Percentiles rank a stretch among this genome's conserved stretches.
These are phyloP conservation scores for Synanthedon formicaeformis DNA, from an alignment of 2,888 invertebrate species.

Conservation along the genomic window DNA sequence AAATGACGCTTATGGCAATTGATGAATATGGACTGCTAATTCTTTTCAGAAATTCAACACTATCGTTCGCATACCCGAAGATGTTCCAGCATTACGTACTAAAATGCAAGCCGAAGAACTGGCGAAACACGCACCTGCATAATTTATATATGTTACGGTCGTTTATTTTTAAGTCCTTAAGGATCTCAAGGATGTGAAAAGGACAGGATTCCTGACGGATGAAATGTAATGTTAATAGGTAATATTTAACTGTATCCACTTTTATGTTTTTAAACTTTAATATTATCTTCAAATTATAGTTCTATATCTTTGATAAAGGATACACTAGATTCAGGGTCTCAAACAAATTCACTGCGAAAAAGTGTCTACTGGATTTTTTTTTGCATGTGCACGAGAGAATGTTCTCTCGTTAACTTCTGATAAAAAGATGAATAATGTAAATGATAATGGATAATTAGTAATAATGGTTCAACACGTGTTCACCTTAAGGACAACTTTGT, in stretches of 20 bases:
- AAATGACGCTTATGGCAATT: no score
- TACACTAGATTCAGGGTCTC: no score
- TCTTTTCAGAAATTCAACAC: conserved; percentile 82
- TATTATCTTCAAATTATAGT: neutral
- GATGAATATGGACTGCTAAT: neutral
- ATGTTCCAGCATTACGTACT: conserved; percentile 79
- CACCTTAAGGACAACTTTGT: no score
- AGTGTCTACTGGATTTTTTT: no score
- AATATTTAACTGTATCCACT: neutral
- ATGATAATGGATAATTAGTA: no score
- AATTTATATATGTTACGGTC: neutral
- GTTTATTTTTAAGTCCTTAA: conserved; percentile 11
- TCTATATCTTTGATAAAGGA: neutral
- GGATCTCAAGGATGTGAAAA: conserved; percentile 16
- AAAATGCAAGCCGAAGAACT: conserved; percentile 79
- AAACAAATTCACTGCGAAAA: no score
- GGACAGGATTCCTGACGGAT: neutral
- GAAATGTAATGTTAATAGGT: conserved; percentile 1
- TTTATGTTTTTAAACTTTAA: neutral
- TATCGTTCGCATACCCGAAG: conserved; percentile 87
- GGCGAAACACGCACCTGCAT: conserved; percentile 35
- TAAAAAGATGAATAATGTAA: no score
- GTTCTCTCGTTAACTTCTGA: no score
- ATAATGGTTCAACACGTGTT: no score
- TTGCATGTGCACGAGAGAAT: no score